A percentile compares a stretch with the other conserved stretches of the same genome.
phyloP scores from a whole-genome alignment of 2,888 invertebrate species.

The Neoitamus cyanurus region DNA sequence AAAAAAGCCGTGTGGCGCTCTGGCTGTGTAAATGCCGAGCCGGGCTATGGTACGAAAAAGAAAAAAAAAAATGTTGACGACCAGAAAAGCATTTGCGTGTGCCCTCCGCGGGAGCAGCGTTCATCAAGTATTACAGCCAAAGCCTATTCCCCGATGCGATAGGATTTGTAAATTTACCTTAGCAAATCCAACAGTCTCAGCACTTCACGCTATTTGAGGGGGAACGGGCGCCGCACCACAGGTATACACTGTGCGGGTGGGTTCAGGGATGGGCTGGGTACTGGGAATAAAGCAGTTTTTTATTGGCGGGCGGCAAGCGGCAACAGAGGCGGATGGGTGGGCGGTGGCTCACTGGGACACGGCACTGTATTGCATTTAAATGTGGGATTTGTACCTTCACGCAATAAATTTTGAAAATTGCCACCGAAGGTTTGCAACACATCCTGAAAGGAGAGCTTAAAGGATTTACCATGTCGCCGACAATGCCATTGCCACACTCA shows the following conservation, averaged over 20 bases:
- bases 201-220: constrained; percentile 21
- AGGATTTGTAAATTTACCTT: constrained; percentile 42
- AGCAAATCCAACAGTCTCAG: constrained; percentile 42
- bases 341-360: background rate
- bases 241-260: background rate
- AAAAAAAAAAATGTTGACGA: background rate
- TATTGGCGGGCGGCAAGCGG: constrained; percentile 11
- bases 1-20: background rate
- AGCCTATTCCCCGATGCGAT: constrained; percentile 39
- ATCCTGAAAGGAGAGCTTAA: constrained; percentile 41
- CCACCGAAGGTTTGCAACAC: constrained; percentile 35
- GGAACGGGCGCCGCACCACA: background rate
- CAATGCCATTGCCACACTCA: constrained; percentile 18
- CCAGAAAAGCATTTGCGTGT: constrained; percentile 18
- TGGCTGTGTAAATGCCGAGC: background rate
- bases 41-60: background rate
- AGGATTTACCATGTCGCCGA: constrained; percentile 29
- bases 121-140: constrained; percentile 34
- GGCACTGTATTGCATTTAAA: constrained; percentile 38
- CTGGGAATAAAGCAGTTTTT: constrained; percentile 23
- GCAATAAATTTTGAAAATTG: constrained; percentile 43
- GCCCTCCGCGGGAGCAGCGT: constrained; percentile 2
- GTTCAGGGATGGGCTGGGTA: background rate
- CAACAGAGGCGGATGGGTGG: background rate
- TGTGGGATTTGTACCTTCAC: constrained; percentile 41